phyloP scores from a whole-genome alignment of 2,888 invertebrate species.

The Pecten maximus region DNA sequence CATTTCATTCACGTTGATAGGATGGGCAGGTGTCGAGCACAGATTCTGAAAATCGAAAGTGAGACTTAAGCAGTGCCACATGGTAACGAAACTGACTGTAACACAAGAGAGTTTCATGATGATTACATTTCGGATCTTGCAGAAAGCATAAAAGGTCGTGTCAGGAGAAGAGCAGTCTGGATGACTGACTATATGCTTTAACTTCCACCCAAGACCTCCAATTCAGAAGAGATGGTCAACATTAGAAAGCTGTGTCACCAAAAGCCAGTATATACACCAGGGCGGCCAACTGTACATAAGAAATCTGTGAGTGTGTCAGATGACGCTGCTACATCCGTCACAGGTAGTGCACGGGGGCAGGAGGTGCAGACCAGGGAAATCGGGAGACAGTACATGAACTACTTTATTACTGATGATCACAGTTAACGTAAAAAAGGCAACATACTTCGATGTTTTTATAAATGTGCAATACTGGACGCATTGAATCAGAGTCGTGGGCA shows the following conservation, averaged over 20 bases:
- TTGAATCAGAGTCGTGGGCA: not conserved
- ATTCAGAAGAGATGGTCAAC: too few species aligned
- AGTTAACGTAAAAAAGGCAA: not conserved
- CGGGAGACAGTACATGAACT: not conserved
- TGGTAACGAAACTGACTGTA: not conserved
- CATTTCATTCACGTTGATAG: not conserved
- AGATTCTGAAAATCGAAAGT: not conserved
- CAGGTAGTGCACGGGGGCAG: too few species aligned
- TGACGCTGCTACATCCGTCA: too few species aligned
- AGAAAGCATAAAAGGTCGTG: not conserved
- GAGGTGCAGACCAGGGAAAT: too few species aligned
- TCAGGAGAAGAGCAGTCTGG: not conserved
- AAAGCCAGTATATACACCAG: too few species aligned
- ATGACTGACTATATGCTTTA: not conserved
- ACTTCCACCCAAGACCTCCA: not conserved
- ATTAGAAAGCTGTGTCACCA: too few species aligned
- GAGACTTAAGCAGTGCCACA: not conserved
- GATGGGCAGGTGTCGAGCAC: not conserved
- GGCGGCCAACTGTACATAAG: too few species aligned
- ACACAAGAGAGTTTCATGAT: not conserved
- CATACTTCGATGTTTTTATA: not conserved
- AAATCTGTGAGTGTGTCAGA: too few species aligned
- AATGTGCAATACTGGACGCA: not conserved
- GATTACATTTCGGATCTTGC: not conserved
- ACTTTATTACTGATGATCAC: not conserved